These are phyloP conservation scores for Ennomos quercinarius DNA, from an alignment of 2,888 invertebrate species.

Conservation along the genomic window DNA sequence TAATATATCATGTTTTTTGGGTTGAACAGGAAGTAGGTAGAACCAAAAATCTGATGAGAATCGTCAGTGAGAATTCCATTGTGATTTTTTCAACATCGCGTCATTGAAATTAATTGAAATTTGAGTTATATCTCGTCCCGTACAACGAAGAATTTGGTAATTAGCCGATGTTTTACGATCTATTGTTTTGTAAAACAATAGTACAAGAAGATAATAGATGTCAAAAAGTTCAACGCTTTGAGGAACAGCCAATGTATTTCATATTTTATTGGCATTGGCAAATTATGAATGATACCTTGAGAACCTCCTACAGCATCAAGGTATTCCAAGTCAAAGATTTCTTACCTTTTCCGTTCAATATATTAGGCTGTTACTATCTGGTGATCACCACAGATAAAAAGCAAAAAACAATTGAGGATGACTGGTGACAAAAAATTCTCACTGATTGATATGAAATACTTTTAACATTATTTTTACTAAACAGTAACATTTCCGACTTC, in stretches of 20 bases:
- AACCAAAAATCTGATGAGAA: slow-evolving; percentile 8
- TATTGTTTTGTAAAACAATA: slow-evolving; percentile 29
- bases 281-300: too few species aligned
- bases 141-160: slow-evolving; percentile 17
- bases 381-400: too few species aligned
- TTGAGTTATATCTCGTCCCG: slow-evolving; percentile 15
- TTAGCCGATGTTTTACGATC: slow-evolving; percentile 24
- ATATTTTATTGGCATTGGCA: too few species aligned
- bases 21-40: too few species aligned
- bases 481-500: slow-evolving; percentile 39
- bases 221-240: slow-evolving; percentile 4
- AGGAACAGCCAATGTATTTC: too few species aligned
- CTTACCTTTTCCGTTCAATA: too few species aligned
- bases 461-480: background rate
- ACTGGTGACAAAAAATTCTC: too few species aligned
- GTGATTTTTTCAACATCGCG: slow-evolving; percentile 15
- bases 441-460: background rate
- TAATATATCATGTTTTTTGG: background rate
- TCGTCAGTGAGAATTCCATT: slow-evolving; percentile 16
- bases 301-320: too few species aligned
- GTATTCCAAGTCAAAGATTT: too few species aligned
- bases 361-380: too few species aligned
- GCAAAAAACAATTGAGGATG: too few species aligned
- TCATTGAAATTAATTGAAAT: slow-evolving; percentile 7
- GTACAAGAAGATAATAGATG: slow-evolving; percentile 15